These are phyloP conservation scores for Platalea minor DNA, from an alignment of 2,797 vertebrate genomes.

Conservation along the genomic window DNA sequence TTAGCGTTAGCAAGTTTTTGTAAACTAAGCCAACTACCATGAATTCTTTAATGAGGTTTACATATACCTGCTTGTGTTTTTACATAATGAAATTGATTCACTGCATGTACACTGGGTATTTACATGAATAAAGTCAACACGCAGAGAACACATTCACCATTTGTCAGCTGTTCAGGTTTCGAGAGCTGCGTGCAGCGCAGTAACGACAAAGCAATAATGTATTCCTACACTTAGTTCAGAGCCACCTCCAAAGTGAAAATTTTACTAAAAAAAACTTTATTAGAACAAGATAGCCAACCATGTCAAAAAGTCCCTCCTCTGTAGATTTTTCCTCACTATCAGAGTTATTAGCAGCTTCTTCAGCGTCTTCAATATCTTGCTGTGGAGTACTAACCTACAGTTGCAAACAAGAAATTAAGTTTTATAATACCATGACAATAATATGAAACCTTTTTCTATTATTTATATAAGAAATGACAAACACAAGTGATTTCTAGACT, in stretches of 20 bases:
- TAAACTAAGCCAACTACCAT: background rate
- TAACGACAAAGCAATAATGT: background rate
- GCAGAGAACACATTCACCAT: background rate
- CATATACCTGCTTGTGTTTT: background rate
- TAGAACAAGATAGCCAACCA: conserved; percentile 77
- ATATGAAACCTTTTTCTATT: background rate
- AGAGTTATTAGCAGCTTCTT: conserved; percentile 73
- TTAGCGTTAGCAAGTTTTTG: background rate
- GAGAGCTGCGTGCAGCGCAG: background rate
- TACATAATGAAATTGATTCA: background rate
- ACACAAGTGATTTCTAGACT: background rate
- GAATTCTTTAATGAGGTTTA: background rate
- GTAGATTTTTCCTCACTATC: conserved; percentile 13
- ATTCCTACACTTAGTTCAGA: background rate
- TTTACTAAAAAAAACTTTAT: background rate
- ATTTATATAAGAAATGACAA: background rate
- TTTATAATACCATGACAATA: background rate
- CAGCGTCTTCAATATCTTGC: conserved; percentile 87
- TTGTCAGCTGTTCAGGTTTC: background rate
- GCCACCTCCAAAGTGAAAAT: background rate
- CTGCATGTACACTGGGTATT: background rate
- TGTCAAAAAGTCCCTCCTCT: conserved; percentile 89
- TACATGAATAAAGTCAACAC: background rate
- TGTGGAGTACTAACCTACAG: conserved; percentile 86
- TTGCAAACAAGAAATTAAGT: background rate